Conservation (phyloP, 2,888 invertebrate species). For the Ferrisia virgata region DNA sequence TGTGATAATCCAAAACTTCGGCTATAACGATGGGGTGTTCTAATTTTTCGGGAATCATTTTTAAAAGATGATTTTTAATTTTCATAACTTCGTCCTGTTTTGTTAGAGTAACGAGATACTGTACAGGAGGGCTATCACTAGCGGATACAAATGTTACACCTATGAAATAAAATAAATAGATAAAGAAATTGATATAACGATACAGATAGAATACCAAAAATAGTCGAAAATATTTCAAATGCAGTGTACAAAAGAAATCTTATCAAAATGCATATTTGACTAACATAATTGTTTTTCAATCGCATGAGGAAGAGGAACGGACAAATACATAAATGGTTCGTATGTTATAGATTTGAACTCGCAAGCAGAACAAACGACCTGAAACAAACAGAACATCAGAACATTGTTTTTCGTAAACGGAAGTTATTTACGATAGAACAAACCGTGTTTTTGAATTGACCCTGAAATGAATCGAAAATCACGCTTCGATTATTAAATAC, state of each 20-base stretch:
- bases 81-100: conserved; percentile 59
- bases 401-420: background rate
- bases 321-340: conserved; percentile 68
- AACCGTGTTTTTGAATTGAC: conserved; percentile 65
- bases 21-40: conserved; percentile 55
- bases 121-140: conserved; percentile 54
- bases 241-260: background rate
- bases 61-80: conserved; percentile 57
- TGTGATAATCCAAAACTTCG: conserved; percentile 61
- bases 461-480: conserved; percentile 63
- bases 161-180: too few relatives aligned
- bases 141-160: conserved; percentile 59
- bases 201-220: background rate
- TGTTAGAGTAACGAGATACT: conserved; percentile 59
- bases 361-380: conserved; percentile 63
- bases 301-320: conserved; percentile 63
- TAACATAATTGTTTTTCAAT: conserved; percentile 61
- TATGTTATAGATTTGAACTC: conserved; percentile 63
- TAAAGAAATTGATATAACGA: conserved; percentile 25
- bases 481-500: conserved; percentile 59
- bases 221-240: background rate
- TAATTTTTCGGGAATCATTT: conserved; percentile 54
- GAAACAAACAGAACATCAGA: conserved; percentile 49
- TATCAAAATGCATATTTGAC: too few relatives aligned
- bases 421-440: conserved; percentile 47